These are phyloP conservation scores for Pampusana beccarii DNA, from an alignment of 2,113 vertebrate species.

Conservation along the genomic window DNA sequence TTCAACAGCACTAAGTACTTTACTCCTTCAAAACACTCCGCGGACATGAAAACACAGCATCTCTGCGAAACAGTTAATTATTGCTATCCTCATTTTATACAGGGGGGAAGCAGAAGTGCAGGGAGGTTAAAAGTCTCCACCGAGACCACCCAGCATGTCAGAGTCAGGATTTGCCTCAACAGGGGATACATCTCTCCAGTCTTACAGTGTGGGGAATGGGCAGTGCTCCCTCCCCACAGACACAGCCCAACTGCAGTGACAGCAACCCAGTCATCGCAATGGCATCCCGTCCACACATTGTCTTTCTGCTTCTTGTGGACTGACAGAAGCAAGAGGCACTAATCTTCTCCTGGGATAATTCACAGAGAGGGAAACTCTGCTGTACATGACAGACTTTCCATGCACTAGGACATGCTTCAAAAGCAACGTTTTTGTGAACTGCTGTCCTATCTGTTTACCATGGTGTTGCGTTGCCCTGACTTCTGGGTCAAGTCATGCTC, in stretches of 20 bases:
- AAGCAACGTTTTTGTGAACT: not conserved
- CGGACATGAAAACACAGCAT: not conserved
- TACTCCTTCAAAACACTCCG: constrained; percentile 26
- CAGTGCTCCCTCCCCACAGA: not conserved
- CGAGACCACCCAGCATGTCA: constrained; percentile 41
- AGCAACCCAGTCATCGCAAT: not conserved
- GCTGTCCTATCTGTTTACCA: not conserved
- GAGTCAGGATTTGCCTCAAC: not conserved
- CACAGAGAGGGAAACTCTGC: not conserved
- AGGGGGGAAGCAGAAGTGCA: not conserved
- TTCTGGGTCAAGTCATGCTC: not conserved
- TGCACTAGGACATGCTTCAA: not conserved
- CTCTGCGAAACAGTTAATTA: constrained; percentile 30
- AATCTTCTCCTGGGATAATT: not conserved
- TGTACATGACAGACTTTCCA: not conserved
- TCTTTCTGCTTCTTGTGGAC: not conserved
- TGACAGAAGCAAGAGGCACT: not conserved
- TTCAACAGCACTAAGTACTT: not conserved
- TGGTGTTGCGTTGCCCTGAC: not conserved
- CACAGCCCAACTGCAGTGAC: not conserved
- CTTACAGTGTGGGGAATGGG: not conserved
- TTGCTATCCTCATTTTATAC: not conserved
- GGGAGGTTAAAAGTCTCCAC: constrained; percentile 10
- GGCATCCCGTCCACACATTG: not conserved
- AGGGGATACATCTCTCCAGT: not conserved